Evolutionary conservation across 1,140 invertebrate species (phyloP).

Genomic region (Hyles euphorbiae): DNA sequence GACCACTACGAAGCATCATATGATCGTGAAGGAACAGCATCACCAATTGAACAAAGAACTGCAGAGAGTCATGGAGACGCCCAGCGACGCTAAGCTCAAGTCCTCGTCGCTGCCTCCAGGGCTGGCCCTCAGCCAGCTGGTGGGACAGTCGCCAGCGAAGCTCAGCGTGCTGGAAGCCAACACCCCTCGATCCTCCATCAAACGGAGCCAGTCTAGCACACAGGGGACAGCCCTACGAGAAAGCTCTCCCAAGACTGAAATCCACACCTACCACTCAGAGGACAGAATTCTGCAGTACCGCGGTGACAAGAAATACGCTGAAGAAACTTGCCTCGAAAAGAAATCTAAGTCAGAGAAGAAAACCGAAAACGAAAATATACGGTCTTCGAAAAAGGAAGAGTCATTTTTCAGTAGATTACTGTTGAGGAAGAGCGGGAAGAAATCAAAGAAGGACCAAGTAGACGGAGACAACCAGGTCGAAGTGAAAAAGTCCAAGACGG

Average conservation of each 20-base stretch:
- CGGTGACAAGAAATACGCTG: constrained; percentile 59
- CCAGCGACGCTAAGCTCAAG: constrained; percentile 77
- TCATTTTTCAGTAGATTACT: constrained; percentile 81
- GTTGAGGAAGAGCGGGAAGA: constrained; percentile 79
- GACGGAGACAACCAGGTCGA: constrained; percentile 65
- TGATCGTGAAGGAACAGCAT: constrained; percentile 58
- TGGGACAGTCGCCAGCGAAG: constrained; percentile 64
- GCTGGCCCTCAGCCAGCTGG: constrained; percentile 70
- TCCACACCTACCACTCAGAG: constrained; percentile 42
- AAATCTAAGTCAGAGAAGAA: constrained; percentile 75
- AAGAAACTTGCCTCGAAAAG: constrained; percentile 70
- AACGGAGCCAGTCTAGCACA: constrained; percentile 68
- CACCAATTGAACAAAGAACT: constrained; percentile 56
- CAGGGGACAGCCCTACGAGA: constrained; percentile 64
- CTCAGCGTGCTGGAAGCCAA: constrained; percentile 65
- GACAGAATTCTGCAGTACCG: constrained; percentile 57
- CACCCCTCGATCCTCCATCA: constrained; percentile 64
- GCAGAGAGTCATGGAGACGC: constrained; percentile 55
- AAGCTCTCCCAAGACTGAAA: constrained; percentile 39
- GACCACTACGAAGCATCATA: constrained; percentile 62
- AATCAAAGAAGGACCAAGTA: constrained; percentile 77
- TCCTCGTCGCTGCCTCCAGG: constrained; percentile 82
- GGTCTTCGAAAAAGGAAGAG: constrained; percentile 74
- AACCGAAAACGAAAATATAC: constrained; percentile 64
- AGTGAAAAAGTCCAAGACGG: constrained; percentile 58